A percentile compares a stretch with the other conserved stretches of the same genome.
Conservation (phyloP, 2,888 invertebrate species). For the Drosophila incognita region DNA sequence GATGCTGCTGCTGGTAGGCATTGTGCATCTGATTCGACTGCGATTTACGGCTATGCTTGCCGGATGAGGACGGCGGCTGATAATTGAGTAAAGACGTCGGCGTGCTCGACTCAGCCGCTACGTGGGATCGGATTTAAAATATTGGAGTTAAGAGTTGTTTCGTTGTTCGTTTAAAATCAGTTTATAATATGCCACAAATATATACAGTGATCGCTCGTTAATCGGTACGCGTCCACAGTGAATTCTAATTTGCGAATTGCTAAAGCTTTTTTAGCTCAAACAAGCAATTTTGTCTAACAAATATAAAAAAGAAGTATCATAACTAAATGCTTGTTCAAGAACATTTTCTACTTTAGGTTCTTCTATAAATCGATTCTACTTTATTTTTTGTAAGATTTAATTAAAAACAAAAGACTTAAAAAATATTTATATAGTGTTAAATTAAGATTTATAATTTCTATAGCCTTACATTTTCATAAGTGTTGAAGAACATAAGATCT, state of each 20-base stretch:
- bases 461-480: neutral
- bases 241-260: neutral
- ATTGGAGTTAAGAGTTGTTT: constrained; percentile 29
- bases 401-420: neutral
- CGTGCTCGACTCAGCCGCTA: constrained; percentile 79
- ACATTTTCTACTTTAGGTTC: neutral
- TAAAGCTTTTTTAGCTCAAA: neutral
- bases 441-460: neutral
- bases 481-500: neutral
- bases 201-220: constrained; percentile 2
- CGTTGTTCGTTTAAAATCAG: neutral
- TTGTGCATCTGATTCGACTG: constrained; percentile 76
- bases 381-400: neutral
- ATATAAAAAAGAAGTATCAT: neutral
- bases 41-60: constrained; percentile 65
- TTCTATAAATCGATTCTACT: neutral
- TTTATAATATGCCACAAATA: neutral
- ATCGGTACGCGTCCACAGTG: neutral
- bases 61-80: constrained; percentile 72
- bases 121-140: constrained; percentile 2
- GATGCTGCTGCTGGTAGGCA: constrained; percentile 73
- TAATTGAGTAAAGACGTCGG: constrained; percentile 81
- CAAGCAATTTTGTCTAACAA: neutral
- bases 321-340: neutral
- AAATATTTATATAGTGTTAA: neutral